phyloP scores from a whole-genome alignment of 92 coral and sea anemone species.

The Bergia puertoricense region DNA sequence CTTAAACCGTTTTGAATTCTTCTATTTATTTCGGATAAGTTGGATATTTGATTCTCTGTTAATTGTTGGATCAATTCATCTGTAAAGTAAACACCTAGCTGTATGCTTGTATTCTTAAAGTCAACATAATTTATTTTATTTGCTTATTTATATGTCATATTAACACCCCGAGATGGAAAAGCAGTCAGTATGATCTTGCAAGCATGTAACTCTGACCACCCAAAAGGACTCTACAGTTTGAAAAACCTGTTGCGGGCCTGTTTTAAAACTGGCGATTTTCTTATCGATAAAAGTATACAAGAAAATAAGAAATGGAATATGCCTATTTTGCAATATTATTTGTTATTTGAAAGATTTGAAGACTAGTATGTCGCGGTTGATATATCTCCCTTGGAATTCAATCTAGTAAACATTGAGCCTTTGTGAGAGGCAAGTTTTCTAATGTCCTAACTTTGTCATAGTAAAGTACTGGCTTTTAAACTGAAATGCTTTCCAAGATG shows the following conservation, averaged over 20 bases:
- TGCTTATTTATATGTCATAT: slow-evolving; percentile 58
- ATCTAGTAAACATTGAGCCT: not conserved
- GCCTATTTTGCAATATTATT: not conserved
- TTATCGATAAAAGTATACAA: not conserved
- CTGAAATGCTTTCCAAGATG: slow-evolving; percentile 1
- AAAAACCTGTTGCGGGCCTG: not conserved
- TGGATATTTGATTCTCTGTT: not conserved
- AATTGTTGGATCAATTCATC: slow-evolving; percentile 10
- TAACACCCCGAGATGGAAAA: slow-evolving; percentile 54
- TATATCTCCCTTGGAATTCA: not conserved
- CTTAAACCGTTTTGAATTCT: not conserved
- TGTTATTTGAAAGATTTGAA: not conserved
- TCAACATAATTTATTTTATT: slow-evolving; percentile 55
- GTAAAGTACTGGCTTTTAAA: not conserved
- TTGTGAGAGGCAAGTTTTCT: not conserved
- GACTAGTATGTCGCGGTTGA: not conserved
- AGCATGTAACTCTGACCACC: slow-evolving; percentile 20
- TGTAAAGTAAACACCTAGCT: slow-evolving; percentile 15
- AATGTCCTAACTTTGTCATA: not conserved
- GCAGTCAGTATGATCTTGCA: not conserved
- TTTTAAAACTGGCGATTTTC: not conserved
- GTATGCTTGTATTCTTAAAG: slow-evolving; percentile 47
- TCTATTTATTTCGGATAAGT: not conserved
- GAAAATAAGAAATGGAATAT: not conserved
- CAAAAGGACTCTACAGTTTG: not conserved